Evolutionary conservation across 2,888 invertebrate genomes (phyloP), one percentile per base, ranked within the genome.

Genomic region (Muschampia plurimacula): DNA sequence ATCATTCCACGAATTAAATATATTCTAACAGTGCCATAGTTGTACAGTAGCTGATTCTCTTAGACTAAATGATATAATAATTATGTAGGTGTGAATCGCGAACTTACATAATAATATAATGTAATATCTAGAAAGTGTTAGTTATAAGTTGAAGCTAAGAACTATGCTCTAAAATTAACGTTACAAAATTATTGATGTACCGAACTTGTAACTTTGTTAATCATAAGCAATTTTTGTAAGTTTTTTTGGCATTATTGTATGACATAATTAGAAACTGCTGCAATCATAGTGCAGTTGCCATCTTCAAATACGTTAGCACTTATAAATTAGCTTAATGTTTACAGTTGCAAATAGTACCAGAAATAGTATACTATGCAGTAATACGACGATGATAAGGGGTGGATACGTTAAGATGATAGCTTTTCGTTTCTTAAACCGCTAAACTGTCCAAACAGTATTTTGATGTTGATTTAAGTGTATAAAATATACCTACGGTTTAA

Each of bases 1-100:
- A 78, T 78, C 80, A 83, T 82, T 82, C 81, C 81, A 79, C 74
- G 74, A 66, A 65, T 76, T 79, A 77, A 68, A 62, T 78, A 75
- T 75, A 72, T 80, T 80, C 79, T 78, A 79, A 80, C 81, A 84
- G 85, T 85, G 85, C 85, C 84, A 85, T 85, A 84, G 82, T 81
- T 83, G 78, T 82, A 82, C 77, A 83, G 80, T 82, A 82, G 80
- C 77, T 76, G 79, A 80, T 78, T 79, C 78, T 78, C 74, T 78
- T 78, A 80, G 79, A 69, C 74, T 72, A 79, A 77, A 77, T 69
- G 8, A 76, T 9, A 59, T 32, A 36, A n/a, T 75, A 74, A 75
- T 71, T 57, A 59, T 76, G 74, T 66, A 71, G 66, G 36, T 36
- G 44, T 67, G 55, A 67, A 69, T 32, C 57, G 57, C 28, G 28